phyloP scores from a whole-genome alignment of 1,140 invertebrate species.

The Drosophila guanche region DNA sequence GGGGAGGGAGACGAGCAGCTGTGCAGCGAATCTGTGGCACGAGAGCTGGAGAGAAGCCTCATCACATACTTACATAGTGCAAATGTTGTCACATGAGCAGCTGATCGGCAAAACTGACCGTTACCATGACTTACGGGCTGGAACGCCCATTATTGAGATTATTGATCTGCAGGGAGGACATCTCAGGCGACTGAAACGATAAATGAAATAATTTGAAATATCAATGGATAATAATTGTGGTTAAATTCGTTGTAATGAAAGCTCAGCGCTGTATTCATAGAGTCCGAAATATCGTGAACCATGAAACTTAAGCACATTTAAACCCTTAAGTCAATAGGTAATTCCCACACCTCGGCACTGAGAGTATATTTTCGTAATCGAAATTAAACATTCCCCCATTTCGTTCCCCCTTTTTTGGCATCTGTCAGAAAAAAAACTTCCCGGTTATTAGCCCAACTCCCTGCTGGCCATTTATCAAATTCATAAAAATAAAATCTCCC shows the following conservation, averaged over 20 bases:
- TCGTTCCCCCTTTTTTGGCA: conserved; percentile 34
- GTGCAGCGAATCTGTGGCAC: conserved; percentile 33
- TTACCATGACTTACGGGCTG: conserved; percentile 18
- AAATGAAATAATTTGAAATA: too few species aligned
- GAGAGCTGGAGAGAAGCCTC: conserved; percentile 22
- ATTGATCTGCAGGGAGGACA: not conserved
- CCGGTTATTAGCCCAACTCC: conserved; percentile 72
- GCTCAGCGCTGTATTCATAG: too few species aligned
- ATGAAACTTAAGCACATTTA: too few species aligned
- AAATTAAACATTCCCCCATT: conserved; percentile 6
- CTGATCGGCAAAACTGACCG: conserved; percentile 39
- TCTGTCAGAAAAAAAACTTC: conserved; percentile 61
- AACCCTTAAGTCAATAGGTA: too few species aligned
- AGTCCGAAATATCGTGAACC: too few species aligned
- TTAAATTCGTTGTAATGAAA: too few species aligned
- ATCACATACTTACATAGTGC: conserved; percentile 20
- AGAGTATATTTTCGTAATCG: conserved; percentile 9
- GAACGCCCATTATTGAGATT: conserved; percentile 26
- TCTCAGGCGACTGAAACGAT: not conserved
- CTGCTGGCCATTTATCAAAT: conserved; percentile 71
- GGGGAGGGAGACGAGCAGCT: conserved; percentile 25
- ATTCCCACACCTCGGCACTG: not conserved
- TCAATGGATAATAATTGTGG: too few species aligned
- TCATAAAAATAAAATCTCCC: conserved; percentile 73
- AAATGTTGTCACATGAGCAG: conserved; percentile 40